These are phyloP conservation scores for Euzetes globulus DNA, from an alignment of 2,888 invertebrate genomes.

Conservation along the genomic window DNA sequence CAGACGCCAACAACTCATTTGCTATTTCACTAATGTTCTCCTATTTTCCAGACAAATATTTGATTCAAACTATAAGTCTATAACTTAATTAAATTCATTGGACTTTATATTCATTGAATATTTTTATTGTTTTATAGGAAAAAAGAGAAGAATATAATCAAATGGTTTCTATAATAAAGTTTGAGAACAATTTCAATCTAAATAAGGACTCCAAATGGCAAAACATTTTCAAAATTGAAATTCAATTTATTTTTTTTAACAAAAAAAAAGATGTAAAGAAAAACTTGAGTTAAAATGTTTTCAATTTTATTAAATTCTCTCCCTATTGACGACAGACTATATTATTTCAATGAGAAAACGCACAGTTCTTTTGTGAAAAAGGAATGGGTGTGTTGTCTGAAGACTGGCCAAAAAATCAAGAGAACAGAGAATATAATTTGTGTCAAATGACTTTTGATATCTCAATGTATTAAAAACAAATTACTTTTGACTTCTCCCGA, in stretches of 20 bases:
- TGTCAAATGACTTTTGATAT: too few relatives aligned
- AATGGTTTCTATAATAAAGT: neutral
- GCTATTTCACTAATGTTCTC: too few relatives aligned
- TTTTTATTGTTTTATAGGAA: neutral
- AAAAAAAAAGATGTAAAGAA: neutral
- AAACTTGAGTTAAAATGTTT: neutral
- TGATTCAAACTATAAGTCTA: neutral
- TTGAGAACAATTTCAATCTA: neutral
- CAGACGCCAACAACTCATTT: neutral
- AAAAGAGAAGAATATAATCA: neutral
- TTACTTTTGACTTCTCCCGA: too few relatives aligned
- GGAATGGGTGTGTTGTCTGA: neutral
- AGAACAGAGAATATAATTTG: neutral
- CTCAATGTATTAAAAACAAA: too few relatives aligned
- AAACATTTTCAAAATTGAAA: slow-evolving; percentile 9
- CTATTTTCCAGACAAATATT: too few relatives aligned
- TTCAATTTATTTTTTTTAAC: neutral
- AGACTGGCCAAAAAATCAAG: neutral
- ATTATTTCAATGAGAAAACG: slow-evolving; percentile 2
- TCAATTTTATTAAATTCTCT: neutral
- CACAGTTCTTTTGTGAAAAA: neutral
- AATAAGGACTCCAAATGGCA: neutral
- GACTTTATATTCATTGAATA: neutral
- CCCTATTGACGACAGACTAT: neutral
- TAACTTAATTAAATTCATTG: slow-evolving; percentile 16